Base-by-base conservation (phyloP, 2,797 vertebrate species). In the Ficedula albicollis region DNA sequence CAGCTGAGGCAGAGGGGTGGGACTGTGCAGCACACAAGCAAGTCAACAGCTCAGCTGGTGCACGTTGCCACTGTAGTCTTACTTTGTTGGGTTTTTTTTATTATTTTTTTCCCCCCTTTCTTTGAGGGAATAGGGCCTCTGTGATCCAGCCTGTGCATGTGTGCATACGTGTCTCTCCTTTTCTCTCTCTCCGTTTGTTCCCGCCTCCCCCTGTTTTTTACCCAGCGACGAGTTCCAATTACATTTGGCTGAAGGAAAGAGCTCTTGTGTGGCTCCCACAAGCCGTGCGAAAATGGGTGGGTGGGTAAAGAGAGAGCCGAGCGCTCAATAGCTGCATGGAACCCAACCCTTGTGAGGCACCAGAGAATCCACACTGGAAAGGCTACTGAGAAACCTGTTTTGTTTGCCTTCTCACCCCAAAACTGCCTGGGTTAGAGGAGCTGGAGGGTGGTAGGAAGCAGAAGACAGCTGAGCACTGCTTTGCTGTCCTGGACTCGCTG, bases 221-320 rank as follows among this genome's bases (percentile, higher is more conserved):
- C 89, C 87, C 89, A 52, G 94, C 1, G 18, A 87, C 4, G 18
- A 94, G 89, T 84, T 95, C 80, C 89, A 85, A 23, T 90, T 88
- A 39, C 4, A 3, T 81, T 94, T 94, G 87, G 84, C 95, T 95
- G 93, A 68, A 97, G 89, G 93, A 75, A 41, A 80, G 84, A 95
- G 82, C 69, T 85, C 89, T 89, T 5, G 11, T 87, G 72, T 6
- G 32, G 94, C 89, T 95, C 94, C 95, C 49, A 5, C 69, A 91
- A 85, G 87, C 52, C 95, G 81, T 94, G 89, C 81, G 93, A 94
- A 94, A 95, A 92, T 54, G 89, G 89, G 89, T 94, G 93, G 96
- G 95, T 93, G 95, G 91, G 86, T 84, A 87, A 79, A 63, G 66
- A 95, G 56, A 75, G 92, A 91, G 49, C 21, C 2, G 7, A 63